phyloP scores from a whole-genome alignment of 2,797 vertebrate genomes.

The Rhynchonycteris naso region DNA sequence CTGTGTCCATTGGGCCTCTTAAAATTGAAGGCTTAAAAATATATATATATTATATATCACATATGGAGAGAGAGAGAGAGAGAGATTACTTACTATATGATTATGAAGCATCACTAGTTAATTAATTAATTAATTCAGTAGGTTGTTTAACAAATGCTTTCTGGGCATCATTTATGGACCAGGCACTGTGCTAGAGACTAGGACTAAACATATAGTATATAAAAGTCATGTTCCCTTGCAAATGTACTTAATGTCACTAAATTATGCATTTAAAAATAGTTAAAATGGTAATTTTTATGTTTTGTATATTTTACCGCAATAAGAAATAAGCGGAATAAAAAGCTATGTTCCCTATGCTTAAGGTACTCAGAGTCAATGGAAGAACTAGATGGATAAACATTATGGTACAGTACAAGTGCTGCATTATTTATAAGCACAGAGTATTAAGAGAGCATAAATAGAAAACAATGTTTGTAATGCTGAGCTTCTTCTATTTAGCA shows the following conservation, averaged over 20 bases:
- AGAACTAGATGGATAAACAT: neutral
- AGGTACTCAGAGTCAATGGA: neutral
- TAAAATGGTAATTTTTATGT: neutral
- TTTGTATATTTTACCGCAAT: neutral
- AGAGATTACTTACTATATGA: neutral
- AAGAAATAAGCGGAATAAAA: neutral
- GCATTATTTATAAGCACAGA: neutral
- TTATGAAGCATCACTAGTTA: neutral
- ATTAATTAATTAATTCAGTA: neutral
- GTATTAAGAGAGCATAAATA: neutral
- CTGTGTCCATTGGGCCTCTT: slow-evolving; percentile 75
- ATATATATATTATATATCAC: neutral
- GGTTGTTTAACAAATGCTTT: slow-evolving; percentile 12
- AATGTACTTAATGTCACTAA: neutral
- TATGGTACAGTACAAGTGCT: neutral
- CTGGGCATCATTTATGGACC: neutral
- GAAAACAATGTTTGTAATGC: neutral
- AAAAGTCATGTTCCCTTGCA: neutral
- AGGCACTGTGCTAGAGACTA: neutral
- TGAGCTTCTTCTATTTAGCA: slow-evolving; percentile 8
- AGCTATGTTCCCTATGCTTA: neutral
- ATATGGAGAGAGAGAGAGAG: neutral
- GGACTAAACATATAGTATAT: neutral
- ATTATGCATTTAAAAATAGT: neutral
- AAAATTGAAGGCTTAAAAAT: slow-evolving; percentile 52